Conservation (phyloP, 2,113 vertebrate genomes). For the Castor canadensis region DNA sequence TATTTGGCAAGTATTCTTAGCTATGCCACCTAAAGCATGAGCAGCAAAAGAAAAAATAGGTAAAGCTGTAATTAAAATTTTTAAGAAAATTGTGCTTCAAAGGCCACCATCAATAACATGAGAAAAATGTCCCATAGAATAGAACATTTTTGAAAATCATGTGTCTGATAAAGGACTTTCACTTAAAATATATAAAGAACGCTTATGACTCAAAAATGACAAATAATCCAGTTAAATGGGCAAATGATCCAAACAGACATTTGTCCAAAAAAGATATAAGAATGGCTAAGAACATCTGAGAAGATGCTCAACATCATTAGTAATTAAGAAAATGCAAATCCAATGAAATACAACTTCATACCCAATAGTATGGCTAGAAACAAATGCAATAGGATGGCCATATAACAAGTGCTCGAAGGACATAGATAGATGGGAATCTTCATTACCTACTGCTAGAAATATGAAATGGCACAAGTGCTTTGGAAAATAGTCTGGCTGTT, state of each 20-base stretch:
- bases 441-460: background rate
- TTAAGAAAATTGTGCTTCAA: conserved; percentile 22
- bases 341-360: background rate
- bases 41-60: background rate
- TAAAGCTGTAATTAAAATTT: background rate
- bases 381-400: background rate
- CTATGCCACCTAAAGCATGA: background rate
- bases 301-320: background rate
- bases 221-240: background rate
- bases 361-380: background rate
- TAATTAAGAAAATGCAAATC: background rate
- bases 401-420: background rate
- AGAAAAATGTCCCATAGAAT: background rate
- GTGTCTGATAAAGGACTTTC: background rate
- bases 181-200: background rate
- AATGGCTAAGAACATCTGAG: background rate
- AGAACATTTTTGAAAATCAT: background rate
- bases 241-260: background rate
- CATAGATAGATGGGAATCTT: background rate
- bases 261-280: background rate
- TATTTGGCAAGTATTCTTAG: background rate
- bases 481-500: background rate
- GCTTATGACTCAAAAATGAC: background rate
- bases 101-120: background rate
- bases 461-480: background rate